Conservation (phyloP, 2,113 vertebrate genomes). For the Syrrhaptes paradoxus region DNA sequence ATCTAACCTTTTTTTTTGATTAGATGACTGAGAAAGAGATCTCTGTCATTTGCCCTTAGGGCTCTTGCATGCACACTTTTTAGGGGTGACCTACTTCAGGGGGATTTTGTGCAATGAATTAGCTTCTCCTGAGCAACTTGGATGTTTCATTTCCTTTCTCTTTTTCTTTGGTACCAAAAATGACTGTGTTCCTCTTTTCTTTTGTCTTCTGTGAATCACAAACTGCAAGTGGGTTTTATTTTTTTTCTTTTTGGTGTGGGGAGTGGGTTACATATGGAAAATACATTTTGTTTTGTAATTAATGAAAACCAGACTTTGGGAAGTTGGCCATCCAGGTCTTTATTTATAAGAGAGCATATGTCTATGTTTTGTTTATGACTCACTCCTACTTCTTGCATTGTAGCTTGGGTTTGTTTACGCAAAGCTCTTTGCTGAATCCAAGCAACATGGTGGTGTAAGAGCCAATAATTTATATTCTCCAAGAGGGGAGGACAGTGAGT, state of each 20-base stretch:
- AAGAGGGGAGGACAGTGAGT: slow-evolving; percentile 52
- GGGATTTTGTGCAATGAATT: slow-evolving; percentile 30
- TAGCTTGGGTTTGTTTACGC: slow-evolving; percentile 76
- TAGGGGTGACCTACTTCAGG: slow-evolving; percentile 13
- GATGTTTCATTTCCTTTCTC: slow-evolving; percentile 52
- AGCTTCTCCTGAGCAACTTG: neutral
- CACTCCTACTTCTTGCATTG: slow-evolving; percentile 73
- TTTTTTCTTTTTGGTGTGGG: slow-evolving; percentile 45
- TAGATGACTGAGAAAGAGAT: slow-evolving; percentile 12
- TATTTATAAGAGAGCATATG: slow-evolving; percentile 80
- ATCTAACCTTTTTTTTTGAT: slow-evolving; percentile 34
- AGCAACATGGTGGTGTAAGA: slow-evolving; percentile 62
- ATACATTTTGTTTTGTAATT: slow-evolving; percentile 77
- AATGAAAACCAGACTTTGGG: slow-evolving; percentile 77
- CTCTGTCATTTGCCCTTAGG: neutral
- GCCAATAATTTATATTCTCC: slow-evolving; percentile 68
- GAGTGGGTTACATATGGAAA: slow-evolving; percentile 75
- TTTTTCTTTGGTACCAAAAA: slow-evolving; percentile 48
- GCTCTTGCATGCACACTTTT: neutral
- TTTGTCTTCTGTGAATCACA: slow-evolving; percentile 67
- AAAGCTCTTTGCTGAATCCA: slow-evolving; percentile 72
- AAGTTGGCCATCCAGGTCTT: slow-evolving; percentile 72
- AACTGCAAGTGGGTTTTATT: slow-evolving; percentile 61
- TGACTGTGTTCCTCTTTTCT: slow-evolving; percentile 51
- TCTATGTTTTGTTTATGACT: slow-evolving; percentile 81